phyloP scores from a whole-genome alignment of 2,888 invertebrate genomes.

The Balanococcus diminutus region DNA sequence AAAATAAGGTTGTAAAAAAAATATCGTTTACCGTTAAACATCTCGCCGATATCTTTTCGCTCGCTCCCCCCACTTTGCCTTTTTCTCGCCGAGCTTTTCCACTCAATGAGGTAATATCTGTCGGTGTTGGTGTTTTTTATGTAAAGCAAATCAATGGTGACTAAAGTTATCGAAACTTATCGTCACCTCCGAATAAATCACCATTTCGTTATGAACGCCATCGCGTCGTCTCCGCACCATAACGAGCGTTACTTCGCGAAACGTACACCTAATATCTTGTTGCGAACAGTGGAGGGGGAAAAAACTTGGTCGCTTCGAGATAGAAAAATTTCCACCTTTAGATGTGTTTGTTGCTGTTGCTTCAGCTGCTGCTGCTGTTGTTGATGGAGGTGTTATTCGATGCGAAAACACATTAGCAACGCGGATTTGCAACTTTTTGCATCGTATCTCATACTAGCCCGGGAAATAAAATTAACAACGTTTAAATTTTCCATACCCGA shows the following conservation, averaged over 20 bases:
- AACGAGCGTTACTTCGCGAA: background rate
- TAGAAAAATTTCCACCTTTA: background rate
- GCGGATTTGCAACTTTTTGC: background rate
- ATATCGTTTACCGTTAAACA: constrained; percentile 33
- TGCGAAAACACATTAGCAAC: background rate
- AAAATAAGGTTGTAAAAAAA: constrained; percentile 38
- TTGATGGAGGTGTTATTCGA: background rate
- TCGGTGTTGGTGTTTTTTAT: constrained; percentile 1
- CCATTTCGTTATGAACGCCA: constrained; percentile 6
- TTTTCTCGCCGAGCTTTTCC: background rate
- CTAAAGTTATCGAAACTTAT: constrained; percentile 34
- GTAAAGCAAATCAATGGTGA: constrained; percentile 40
- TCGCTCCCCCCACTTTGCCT: background rate
- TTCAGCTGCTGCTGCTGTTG: no score
- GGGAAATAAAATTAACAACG: background rate
- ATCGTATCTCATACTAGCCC: background rate
- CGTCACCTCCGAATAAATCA: constrained; percentile 15
- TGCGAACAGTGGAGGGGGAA: background rate
- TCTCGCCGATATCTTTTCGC: constrained; percentile 31
- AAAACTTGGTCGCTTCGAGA: background rate
- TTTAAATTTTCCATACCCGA: background rate
- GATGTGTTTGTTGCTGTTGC: no score
- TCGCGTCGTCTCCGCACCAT: background rate
- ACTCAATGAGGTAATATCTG: constrained; percentile 39
- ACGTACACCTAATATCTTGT: no score